These are phyloP conservation scores for Agapornis canus DNA, from an alignment of 2,797 vertebrate species.

Conservation along the genomic window DNA sequence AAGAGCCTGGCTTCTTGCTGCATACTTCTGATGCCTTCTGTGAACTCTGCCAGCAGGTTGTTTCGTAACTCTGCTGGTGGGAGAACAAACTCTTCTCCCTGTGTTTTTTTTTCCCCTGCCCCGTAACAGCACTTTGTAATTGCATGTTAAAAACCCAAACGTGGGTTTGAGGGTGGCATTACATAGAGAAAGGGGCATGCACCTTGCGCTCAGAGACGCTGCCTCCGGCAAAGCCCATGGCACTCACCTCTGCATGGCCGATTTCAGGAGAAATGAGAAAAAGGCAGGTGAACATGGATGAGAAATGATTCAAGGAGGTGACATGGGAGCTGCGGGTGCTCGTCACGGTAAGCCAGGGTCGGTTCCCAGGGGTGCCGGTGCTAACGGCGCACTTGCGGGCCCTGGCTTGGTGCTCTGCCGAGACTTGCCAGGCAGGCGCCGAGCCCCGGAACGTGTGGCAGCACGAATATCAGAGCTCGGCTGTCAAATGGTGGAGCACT, in stretches of 20 bases:
- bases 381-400: not conserved
- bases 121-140: not conserved
- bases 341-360: not conserved
- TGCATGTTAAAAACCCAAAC: not conserved
- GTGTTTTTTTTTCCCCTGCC: not conserved
- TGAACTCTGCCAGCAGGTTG: conserved; percentile 18
- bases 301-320: rapidly evolving
- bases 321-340: not conserved
- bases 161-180: not conserved
- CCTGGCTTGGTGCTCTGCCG: not conserved
- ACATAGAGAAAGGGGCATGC: not conserved
- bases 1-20: not conserved
- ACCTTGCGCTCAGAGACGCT: not conserved
- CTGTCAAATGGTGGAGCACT: not conserved
- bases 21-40: conserved; percentile 49
- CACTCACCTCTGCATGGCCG: not conserved
- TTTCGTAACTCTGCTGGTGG: conserved; percentile 20
- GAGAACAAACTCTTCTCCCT: not conserved
- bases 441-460: not conserved
- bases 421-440: not conserved
- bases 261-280: not conserved
- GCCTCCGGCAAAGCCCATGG: rapidly evolving
- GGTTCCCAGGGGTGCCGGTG: not conserved
- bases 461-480: not conserved
- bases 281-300: not conserved